These are phyloP conservation scores for Calyptomena viridis DNA, from an alignment of 2,113 vertebrate genomes.

Conservation along the genomic window DNA sequence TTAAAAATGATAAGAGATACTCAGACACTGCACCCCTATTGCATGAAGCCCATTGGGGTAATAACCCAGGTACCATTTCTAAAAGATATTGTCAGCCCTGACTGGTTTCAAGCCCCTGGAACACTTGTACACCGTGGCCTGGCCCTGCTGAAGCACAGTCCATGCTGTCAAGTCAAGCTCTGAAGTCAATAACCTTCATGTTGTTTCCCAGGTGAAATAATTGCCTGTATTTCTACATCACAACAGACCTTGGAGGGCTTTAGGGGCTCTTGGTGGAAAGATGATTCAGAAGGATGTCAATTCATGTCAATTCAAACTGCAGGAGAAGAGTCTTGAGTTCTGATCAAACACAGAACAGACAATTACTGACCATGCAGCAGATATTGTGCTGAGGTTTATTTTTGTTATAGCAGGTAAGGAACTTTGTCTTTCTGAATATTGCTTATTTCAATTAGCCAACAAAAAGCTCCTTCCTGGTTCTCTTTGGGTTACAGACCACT, in stretches of 20 bases:
- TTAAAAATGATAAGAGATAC: background rate
- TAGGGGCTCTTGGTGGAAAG: background rate
- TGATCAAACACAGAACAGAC: background rate
- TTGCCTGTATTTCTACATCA: background rate
- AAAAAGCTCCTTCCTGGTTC: background rate
- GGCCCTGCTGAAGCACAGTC: background rate
- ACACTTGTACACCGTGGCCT: no score
- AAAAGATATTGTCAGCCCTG: background rate
- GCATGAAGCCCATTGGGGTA: background rate
- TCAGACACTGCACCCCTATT: rapidly evolving
- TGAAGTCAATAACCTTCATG: background rate
- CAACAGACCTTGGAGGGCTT: background rate
- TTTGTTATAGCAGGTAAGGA: background rate
- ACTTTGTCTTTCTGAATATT: background rate
- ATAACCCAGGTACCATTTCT: background rate
- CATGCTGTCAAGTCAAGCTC: background rate
- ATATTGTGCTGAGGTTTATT: background rate
- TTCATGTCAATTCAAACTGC: background rate
- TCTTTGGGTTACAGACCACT: background rate
- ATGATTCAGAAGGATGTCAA: background rate
- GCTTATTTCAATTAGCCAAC: background rate
- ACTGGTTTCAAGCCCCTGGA: background rate
- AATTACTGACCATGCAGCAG: background rate
- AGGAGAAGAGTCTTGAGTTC: background rate
- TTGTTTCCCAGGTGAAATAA: background rate